Evolutionary conservation across 2,888 invertebrate genomes (phyloP).

Genomic region (Amitus sp.): DNA sequence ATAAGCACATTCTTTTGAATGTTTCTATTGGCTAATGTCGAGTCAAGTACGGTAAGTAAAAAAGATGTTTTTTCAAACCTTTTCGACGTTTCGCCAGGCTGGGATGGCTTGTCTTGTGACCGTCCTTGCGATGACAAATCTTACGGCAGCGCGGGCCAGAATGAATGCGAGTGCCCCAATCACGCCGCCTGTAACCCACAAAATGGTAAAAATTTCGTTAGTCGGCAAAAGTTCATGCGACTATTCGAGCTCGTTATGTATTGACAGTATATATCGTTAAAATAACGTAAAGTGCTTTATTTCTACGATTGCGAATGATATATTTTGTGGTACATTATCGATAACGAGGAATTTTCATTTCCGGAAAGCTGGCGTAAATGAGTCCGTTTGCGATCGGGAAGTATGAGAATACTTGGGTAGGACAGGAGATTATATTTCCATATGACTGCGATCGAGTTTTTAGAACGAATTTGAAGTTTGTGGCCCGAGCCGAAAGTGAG

Average conservation of each 20-base stretch:
- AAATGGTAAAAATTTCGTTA: constrained; percentile 71
- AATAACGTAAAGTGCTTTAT: no score
- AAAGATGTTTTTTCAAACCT: constrained; percentile 3
- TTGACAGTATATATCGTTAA: no score
- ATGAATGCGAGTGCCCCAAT: constrained; percentile 81
- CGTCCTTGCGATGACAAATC: constrained; percentile 85
- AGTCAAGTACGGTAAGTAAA: constrained; percentile 21
- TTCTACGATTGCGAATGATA: no score
- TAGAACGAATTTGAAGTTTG: no score
- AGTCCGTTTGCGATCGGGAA: no score
- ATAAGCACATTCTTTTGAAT: constrained; percentile 1
- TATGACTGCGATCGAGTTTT: no score
- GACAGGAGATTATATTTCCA: no score
- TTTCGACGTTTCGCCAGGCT: constrained; percentile 55
- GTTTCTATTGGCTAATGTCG: constrained; percentile 1
- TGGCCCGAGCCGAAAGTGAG: no score
- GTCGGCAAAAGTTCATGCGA: neutral
- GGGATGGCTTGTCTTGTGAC: constrained; percentile 87
- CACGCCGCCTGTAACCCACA: constrained; percentile 87
- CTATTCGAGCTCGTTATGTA: neutral
- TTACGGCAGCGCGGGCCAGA: constrained; percentile 83
- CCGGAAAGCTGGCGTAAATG: no score
- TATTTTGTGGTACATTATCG: no score
- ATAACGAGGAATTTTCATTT: no score
- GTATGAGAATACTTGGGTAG: no score